Conservation (phyloP, 2,113 vertebrate genomes). For the Spilogale gracilis region DNA sequence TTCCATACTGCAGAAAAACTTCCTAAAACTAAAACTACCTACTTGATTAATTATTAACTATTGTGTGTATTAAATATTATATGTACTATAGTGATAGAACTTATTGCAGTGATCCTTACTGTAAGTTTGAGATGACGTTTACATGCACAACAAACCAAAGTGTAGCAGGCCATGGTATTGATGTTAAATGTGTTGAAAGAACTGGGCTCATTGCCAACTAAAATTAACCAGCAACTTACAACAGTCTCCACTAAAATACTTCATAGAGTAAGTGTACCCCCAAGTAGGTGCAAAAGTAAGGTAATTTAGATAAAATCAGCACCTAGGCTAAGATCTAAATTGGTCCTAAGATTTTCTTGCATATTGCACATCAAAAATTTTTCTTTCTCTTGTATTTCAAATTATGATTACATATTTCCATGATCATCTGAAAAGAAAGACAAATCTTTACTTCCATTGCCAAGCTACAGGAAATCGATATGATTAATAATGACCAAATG, state of each 20-base stretch:
- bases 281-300: neutral
- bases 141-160: neutral
- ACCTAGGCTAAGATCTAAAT: neutral
- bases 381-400: neutral
- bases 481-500: neutral
- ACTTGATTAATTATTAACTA: neutral
- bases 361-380: neutral
- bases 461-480: neutral
- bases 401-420: neutral
- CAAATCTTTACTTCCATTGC: neutral
- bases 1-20: neutral
- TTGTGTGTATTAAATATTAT: neutral
- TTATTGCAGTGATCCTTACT: neutral
- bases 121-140: neutral
- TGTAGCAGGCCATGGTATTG: neutral
- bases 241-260: neutral
- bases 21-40: neutral
- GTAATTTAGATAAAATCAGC: neutral
- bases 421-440: neutral
- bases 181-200: neutral
- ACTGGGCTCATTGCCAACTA: neutral
- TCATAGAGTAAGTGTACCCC: neutral
- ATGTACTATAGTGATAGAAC: neutral
- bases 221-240: neutral
- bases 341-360: conserved; percentile 4